phyloP scores from a whole-genome alignment of 30 jellyfish, hydroid and myxozoan species.

The Kudoa iwatai region DNA sequence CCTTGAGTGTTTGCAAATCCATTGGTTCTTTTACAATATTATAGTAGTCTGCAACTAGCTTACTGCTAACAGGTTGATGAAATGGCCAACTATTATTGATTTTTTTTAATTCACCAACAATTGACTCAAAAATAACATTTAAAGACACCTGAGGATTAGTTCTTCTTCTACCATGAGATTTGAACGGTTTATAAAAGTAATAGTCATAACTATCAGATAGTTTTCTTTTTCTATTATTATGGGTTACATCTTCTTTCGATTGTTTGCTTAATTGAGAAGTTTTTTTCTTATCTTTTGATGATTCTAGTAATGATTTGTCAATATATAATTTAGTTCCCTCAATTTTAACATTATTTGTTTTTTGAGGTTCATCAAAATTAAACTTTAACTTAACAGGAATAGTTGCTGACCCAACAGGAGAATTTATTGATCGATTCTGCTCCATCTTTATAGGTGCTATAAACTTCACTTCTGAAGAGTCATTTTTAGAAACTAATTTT shows the following conservation, averaged over 20 bases:
- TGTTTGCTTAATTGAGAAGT: constrained; percentile 15
- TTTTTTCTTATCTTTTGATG: constrained; percentile 53
- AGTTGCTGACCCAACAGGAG: background rate
- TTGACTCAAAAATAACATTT: constrained; percentile 20
- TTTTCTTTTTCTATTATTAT: background rate
- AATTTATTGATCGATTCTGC: no score
- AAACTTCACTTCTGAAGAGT: no score
- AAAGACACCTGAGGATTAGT: constrained; percentile 7
- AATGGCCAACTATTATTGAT: constrained; percentile 89
- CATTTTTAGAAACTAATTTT: no score
- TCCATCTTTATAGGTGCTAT: no score
- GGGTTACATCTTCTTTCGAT: constrained; percentile 14
- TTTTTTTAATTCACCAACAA: constrained; percentile 19
- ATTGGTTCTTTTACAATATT: constrained; percentile 37
- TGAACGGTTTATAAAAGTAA: background rate
- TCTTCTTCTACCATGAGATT: background rate
- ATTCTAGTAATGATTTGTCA: constrained; percentile 53
- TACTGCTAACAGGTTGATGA: constrained; percentile 39
- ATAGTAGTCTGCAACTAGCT: constrained; percentile 53
- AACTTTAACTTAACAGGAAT: background rate
- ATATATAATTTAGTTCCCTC: constrained; percentile 55
- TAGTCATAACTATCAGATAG: background rate
- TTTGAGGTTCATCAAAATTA: background rate
- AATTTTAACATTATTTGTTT: constrained; percentile 10
- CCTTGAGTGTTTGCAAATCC: constrained; percentile 61